Evolutionary conservation across 92 coral and sea anemone species (phyloP).

Genomic region (Parazoanthus swiftii): DNA sequence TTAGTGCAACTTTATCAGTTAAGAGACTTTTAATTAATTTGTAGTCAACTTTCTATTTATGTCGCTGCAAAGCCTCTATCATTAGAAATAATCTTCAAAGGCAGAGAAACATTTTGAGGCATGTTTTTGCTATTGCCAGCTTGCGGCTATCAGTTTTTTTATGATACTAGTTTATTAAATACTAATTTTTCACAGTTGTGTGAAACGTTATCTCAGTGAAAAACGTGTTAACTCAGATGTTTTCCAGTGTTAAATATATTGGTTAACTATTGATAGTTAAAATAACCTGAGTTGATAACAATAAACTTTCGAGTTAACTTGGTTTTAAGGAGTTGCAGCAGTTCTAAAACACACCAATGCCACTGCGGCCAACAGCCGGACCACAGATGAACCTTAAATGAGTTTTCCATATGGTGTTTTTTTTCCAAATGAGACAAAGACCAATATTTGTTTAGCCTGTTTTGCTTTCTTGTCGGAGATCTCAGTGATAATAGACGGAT

Average conservation of each 20-base stretch:
- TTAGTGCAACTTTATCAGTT: neutral
- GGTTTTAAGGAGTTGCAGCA: too few relatives aligned
- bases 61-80: neutral
- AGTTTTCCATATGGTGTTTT: constrained; percentile 30
- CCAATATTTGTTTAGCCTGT: neutral
- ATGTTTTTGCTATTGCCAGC: neutral
- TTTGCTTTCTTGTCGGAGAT: constrained; percentile 29
- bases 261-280: too few relatives aligned
- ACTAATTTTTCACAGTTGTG: neutral
- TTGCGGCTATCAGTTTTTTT: neutral
- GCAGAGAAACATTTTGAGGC: neutral
- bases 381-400: constrained; percentile 15
- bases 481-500: constrained; percentile 5
- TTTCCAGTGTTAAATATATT: too few relatives aligned
- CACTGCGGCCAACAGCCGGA: neutral
- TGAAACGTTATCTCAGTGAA: neutral
- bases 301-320: neutral
- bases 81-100: neutral
- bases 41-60: neutral
- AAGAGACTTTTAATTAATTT: constrained; percentile 4
- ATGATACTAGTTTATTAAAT: neutral
- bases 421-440: neutral
- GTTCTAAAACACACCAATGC: neutral
- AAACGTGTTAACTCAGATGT: neutral
- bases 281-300: neutral